Evolutionary conservation across 2,113 vertebrate genomes (phyloP).

Genomic region (Gymnocephalus cernua): DNA sequence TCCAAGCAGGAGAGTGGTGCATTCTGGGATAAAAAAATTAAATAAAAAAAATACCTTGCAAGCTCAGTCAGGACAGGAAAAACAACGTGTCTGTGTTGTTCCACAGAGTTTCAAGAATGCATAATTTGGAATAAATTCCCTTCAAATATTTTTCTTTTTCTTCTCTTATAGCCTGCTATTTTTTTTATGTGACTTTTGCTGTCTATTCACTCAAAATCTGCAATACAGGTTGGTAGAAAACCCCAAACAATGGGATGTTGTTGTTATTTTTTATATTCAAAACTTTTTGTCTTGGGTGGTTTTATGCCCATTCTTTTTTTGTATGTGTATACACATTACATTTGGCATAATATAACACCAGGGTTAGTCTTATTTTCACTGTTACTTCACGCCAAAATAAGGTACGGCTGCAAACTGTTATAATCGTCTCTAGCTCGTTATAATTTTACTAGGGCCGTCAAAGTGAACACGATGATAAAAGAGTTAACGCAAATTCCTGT

Average conservation of each 20-base stretch:
- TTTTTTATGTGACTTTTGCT: slow-evolving; percentile 10
- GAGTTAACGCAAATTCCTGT: no score
- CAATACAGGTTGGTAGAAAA: no score
- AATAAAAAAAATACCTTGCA: slow-evolving; percentile 4
- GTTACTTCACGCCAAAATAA: neutral
- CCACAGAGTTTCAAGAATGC: slow-evolving; percentile 52
- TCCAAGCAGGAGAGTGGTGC: slow-evolving; percentile 57
- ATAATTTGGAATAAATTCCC: slow-evolving; percentile 57
- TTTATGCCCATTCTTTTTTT: neutral
- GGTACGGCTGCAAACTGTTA: neutral
- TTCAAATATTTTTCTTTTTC: slow-evolving; percentile 45
- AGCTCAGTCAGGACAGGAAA: slow-evolving; percentile 64
- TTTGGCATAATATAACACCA: neutral
- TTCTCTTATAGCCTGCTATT: slow-evolving; percentile 11
- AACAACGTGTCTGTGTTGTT: slow-evolving; percentile 59
- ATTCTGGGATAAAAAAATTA: slow-evolving; percentile 70
- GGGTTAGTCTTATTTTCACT: neutral
- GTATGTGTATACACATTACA: neutral
- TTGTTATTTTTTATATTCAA: neutral
- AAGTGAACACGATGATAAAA: no score
- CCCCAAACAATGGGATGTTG: neutral
- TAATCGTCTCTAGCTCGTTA: neutral
- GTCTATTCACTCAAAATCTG: neutral
- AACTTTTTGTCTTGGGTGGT: neutral
- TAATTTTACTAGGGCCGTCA: no score